These are phyloP conservation scores for Napeogenes inachia DNA, from an alignment of 2,888 invertebrate species.

Conservation along the genomic window DNA sequence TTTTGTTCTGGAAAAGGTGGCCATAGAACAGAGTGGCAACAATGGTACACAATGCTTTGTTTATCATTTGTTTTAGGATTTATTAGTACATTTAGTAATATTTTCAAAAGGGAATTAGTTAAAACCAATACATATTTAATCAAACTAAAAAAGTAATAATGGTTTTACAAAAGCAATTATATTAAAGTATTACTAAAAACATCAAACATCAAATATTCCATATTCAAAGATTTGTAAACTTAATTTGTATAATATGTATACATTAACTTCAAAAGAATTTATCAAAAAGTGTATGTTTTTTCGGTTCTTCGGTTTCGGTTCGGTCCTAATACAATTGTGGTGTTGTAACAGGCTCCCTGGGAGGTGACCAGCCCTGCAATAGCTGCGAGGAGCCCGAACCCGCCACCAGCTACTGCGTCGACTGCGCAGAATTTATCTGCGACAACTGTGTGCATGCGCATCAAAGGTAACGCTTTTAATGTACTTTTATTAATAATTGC, in stretches of 20 bases:
- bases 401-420: conserved; percentile 92
- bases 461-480: conserved; percentile 76
- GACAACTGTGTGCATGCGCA: conserved; percentile 94
- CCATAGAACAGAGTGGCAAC: conserved; percentile 61
- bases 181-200: too few species aligned
- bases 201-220: too few species aligned
- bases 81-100: too few species aligned
- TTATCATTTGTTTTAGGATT: too few species aligned
- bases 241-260: too few species aligned
- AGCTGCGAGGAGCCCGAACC: conserved; percentile 90
- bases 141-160: too few species aligned
- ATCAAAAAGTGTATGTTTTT: background rate
- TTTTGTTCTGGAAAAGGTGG: conserved; percentile 83
- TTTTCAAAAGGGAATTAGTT: too few species aligned
- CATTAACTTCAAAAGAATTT: too few species aligned
- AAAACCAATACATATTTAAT: too few species aligned
- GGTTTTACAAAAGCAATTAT: too few species aligned
- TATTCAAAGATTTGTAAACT: too few species aligned
- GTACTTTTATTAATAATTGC: conserved; percentile 2
- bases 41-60: conserved; percentile 37
- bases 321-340: background rate
- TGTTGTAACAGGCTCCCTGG: conserved; percentile 48
- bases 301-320: too few species aligned
- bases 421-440: conserved; percentile 95
- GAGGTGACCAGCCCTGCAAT: conserved; percentile 80